These are phyloP conservation scores for Elachura formosa DNA, from an alignment of 2,113 vertebrate species.

Conservation along the genomic window DNA sequence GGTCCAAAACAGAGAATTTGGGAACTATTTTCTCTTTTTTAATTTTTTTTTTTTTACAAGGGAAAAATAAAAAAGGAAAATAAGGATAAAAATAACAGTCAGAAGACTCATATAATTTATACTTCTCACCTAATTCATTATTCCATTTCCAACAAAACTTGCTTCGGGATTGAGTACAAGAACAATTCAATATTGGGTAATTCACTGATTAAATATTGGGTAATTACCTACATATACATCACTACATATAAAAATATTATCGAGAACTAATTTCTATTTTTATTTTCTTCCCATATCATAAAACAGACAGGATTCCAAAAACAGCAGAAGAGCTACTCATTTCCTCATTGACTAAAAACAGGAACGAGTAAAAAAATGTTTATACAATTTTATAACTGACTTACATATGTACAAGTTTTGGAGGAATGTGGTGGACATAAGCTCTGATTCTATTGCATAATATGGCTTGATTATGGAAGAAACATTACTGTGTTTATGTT, in stretches of 20 bases:
- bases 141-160: background rate
- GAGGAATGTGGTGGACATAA: background rate
- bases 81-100: background rate
- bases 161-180: background rate
- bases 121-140: background rate
- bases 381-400: background rate
- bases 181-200: background rate
- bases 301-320: background rate
- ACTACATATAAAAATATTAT: background rate
- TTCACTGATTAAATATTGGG: background rate
- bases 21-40: background rate
- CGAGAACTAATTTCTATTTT: background rate
- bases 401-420: background rate
- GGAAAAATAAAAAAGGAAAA: background rate
- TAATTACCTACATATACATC: background rate
- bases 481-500: background rate
- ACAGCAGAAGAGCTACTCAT: background rate
- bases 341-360: background rate
- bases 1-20: background rate
- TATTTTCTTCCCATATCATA: background rate
- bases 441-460: background rate
- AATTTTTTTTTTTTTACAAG: background rate
- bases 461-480: background rate
- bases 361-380: background rate
- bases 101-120: background rate